Evolutionary conservation across 2,797 vertebrate genomes (phyloP), one percentile per base, ranked within the genome.

Genomic region (Atherinosoma microstoma): DNA sequence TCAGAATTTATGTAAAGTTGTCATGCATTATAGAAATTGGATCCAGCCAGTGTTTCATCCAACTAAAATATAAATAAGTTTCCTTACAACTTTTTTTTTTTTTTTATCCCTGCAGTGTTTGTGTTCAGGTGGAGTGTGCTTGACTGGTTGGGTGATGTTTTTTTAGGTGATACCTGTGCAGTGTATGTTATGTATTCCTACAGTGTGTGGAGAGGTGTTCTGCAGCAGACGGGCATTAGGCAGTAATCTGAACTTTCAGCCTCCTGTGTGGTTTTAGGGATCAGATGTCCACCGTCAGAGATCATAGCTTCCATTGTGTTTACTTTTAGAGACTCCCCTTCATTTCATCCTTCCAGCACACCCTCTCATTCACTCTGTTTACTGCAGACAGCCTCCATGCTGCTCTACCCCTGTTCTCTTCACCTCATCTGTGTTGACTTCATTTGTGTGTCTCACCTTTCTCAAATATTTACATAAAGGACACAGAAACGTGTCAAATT

Each of bases 281-380:
- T 95, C 87, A 84, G 82, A 85, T 95, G 80, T 92, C 89, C 70
- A 58, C 85, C 20, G 82, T 92, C 89, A 92, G 88, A 94, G 93
- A 93, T 95, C 94, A 92, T 71, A 83, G 84, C 89, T 89, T 80
- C 89, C 87, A 89, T 94, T 94, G 90, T 94, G 85, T 89, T 90
- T 83, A 82, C 85, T 77, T 76, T 72, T 69, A 81, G 82, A 87
- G 80, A 84, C 86, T 88, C 80, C 70, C 83, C 69, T 78, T 72
- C 65, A 67, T 69, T 66, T 61, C 73, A 69, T 54, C 68, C 81
- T 71, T 70, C 60, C 64, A 69, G 80, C 71, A 34, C 75, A 67
- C 76, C 69, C 38, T 69, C 57, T 66, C 67, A 64, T 71, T 83
- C 53, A 1, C 69, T 72, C 70, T 88, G 76, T 91, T 91, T 83